Evolutionary conservation across 2,797 vertebrate species (phyloP).

Genomic region (Brachyalestes nurse): DNA sequence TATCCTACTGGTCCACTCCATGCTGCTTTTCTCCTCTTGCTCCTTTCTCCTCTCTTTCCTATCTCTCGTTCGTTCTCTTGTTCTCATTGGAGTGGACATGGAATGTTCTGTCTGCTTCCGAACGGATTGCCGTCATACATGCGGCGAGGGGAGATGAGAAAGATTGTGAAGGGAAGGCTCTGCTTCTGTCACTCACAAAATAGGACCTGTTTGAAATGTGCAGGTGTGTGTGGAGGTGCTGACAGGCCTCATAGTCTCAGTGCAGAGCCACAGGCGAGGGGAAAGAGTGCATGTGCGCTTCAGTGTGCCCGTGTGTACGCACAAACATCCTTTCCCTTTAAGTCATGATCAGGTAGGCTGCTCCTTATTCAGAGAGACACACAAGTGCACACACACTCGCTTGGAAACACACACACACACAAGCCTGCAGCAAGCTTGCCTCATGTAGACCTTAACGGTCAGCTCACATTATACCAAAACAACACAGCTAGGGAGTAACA

Average conservation of each 20-base stretch:
- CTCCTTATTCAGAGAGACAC: conserved; percentile 54
- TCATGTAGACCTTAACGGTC: conserved; percentile 52
- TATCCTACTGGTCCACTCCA: too few species aligned
- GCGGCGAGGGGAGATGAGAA: conserved; percentile 49
- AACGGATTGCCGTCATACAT: conserved; percentile 28
- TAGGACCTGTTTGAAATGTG: conserved; percentile 33
- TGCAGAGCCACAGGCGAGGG: conserved; percentile 35
- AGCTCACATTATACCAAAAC: conserved; percentile 60
- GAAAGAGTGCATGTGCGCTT: conserved; percentile 32
- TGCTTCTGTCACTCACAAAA: conserved; percentile 69
- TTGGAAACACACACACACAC: conserved; percentile 38
- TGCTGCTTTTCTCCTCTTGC: not conserved
- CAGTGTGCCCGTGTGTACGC: conserved; percentile 32
- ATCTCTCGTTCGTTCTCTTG: conserved; percentile 8
- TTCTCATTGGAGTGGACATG: conserved; percentile 32
- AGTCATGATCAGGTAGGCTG: conserved; percentile 56
- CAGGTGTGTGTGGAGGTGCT: conserved; percentile 42
- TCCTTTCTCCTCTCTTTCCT: not conserved
- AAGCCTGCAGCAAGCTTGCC: conserved; percentile 46
- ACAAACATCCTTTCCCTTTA: conserved; percentile 46
- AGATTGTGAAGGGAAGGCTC: conserved; percentile 60
- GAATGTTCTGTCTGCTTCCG: conserved; percentile 35
- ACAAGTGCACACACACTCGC: conserved; percentile 37
- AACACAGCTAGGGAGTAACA: conserved; percentile 51
- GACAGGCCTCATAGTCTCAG: conserved; percentile 42